Base-by-base conservation (phyloP, 2,797 vertebrate genomes). In the Denticeps clupeoides region DNA sequence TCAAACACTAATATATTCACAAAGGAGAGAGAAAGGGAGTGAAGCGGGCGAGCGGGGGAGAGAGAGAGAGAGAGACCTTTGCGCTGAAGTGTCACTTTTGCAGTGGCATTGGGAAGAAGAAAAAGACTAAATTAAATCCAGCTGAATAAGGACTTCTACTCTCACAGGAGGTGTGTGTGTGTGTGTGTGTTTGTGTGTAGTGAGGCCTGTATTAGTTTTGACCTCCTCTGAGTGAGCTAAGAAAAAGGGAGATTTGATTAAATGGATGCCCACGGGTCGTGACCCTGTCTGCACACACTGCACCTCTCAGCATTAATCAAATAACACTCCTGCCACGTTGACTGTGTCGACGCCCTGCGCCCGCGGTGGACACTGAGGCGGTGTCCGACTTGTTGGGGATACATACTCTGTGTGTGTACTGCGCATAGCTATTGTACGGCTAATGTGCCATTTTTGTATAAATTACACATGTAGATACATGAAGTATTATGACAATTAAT, bases 191-290 rank as follows among this genome's bases (percentile, higher is more conserved):
- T 26, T 58, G 78, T 74, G 70, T 69, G 68, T 49, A 47, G 15
- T 24, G 33, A 33, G 51, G 51, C 41, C 56, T 54, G 56, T 62
- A 59, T 62, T 62, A 62, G 50, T 54, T 65, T 62, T 62, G 56
- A 58, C 56, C 59, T 86, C 82, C 83, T 61, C 66, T 74, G 83
- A 83, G 87, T 82, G 71, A 62, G 48, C 53, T 78, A 58, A 79
- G 76, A 76, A 79, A 80, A 60, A 82, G 80, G 82, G 71, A 85
- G 82, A 87, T 87, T 84, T 87, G 83, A 88, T 87, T 87, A 88
- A 88, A 87, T 87, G 78, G 84, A 82, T 85, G 83, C 81, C 76
- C 58, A 77, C 72, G 62, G 82, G 81, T 86, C 81, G 28, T 2
- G 79, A 85, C 82, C 85, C 78, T 84, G 82, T 85, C 82, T 86